Conservation (phyloP, 2,888 invertebrate species). For the Drosophila multiciliata region DNA sequence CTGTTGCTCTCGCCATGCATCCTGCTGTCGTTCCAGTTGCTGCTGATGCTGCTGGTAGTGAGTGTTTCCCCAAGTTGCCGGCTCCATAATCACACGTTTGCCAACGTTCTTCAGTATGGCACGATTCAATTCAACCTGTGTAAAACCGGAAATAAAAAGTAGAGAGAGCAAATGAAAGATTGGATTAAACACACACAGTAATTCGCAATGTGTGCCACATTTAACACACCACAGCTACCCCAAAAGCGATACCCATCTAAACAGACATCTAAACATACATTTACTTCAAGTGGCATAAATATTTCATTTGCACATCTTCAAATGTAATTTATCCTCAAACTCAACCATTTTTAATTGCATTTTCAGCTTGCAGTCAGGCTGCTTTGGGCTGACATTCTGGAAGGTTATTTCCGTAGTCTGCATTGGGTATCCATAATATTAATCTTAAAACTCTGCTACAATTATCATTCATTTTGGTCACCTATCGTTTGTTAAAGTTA, state of each 20-base stretch:
- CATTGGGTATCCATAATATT: too few species aligned
- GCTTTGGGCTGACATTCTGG: neutral
- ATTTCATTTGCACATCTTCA: slow-evolving; percentile 35
- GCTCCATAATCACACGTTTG: slow-evolving; percentile 86
- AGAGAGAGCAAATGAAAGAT: slow-evolving; percentile 35
- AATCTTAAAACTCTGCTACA: slow-evolving; percentile 4
- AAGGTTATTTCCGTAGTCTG: neutral
- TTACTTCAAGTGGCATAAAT: slow-evolving; percentile 38
- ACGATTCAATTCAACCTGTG: slow-evolving; percentile 89
- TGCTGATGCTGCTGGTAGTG: slow-evolving; percentile 55
- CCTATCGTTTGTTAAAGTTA: too few species aligned
- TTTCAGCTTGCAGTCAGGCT: slow-evolving; percentile 15
- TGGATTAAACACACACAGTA: slow-evolving; percentile 14
- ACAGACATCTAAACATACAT: slow-evolving; percentile 1
- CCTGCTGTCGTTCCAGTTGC: slow-evolving; percentile 41
- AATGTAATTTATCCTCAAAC: slow-evolving; percentile 35
- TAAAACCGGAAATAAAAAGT: slow-evolving; percentile 29
- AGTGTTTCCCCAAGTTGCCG: slow-evolving; percentile 47
- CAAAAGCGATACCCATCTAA: neutral
- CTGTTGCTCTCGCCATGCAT: slow-evolving; percentile 48
- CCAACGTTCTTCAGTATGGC: slow-evolving; percentile 91
- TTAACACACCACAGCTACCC: slow-evolving; percentile 8
- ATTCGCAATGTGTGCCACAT: neutral
- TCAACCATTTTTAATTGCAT: slow-evolving; percentile 41
- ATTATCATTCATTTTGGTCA: neutral